These are phyloP conservation scores for Synanthedon myopaeformis DNA, from an alignment of 2,888 invertebrate genomes.

Conservation along the genomic window DNA sequence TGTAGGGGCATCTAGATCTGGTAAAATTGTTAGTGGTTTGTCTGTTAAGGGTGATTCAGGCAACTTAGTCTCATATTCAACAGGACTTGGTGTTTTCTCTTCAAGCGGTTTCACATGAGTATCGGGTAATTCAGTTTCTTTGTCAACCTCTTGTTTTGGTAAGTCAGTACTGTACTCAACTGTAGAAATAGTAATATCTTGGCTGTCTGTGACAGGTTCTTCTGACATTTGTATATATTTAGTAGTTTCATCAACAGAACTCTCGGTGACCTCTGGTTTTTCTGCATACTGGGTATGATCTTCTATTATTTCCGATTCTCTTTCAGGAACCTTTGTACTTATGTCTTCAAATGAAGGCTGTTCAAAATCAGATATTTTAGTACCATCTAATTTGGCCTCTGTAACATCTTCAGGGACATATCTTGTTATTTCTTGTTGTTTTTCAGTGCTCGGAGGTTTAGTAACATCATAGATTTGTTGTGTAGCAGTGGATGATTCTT, in stretches of 20 bases:
- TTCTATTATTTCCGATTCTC: neutral
- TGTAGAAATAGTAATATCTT: neutral
- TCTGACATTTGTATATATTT: neutral
- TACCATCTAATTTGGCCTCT: neutral
- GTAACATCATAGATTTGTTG: neutral
- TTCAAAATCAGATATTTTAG: neutral
- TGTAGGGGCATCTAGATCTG: neutral
- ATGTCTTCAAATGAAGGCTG: neutral
- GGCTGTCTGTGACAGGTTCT: neutral
- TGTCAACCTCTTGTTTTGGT: neutral
- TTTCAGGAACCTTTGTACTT: neutral
- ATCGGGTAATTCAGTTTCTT: slow-evolving; percentile 1
- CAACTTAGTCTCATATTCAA: neutral
- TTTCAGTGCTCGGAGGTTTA: neutral
- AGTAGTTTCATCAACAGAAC: neutral
- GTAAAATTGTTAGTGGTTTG: neutral
- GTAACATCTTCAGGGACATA: neutral
- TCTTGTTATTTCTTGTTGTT: neutral
- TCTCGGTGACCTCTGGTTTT: neutral
- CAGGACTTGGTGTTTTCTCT: too few relatives aligned
- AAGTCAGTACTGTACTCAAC: neutral
- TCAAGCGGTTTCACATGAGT: neutral
- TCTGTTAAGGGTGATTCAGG: neutral
- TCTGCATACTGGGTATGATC: neutral
- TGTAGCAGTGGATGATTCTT: neutral